Evolutionary conservation across 1,140 invertebrate species (phyloP).

Genomic region (Tetragnatha versicolor): DNA sequence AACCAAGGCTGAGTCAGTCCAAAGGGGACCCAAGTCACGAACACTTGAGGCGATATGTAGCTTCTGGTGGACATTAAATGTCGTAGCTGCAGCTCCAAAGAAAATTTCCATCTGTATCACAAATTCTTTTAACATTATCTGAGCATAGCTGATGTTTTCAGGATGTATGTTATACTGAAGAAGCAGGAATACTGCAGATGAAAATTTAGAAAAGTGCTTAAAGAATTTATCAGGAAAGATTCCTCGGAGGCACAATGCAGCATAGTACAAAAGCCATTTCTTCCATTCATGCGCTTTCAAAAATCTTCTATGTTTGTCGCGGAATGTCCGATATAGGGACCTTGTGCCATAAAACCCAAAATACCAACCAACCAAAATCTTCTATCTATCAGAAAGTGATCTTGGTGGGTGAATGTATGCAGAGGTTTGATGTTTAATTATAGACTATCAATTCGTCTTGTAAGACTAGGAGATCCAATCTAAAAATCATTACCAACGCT

Average conservation of each 20-base stretch:
- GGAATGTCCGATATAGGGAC: no score
- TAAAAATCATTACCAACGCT: constrained; percentile 57
- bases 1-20: neutral
- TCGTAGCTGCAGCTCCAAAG: neutral
- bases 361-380: no score
- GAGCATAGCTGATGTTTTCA: neutral
- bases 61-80: neutral
- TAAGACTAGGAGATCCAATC: constrained; percentile 43
- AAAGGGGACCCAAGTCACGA: constrained; percentile 1
- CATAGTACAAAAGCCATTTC: constrained; percentile 56
- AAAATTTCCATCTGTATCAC: neutral
- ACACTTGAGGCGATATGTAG: neutral
- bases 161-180: neutral
- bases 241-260: neutral
- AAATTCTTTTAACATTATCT: neutral
- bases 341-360: no score
- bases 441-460: constrained; percentile 52
- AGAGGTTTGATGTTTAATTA: constrained; percentile 56
- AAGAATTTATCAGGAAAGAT: neutral
- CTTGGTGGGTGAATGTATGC: constrained; percentile 58
- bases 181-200: neutral
- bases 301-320: no score
- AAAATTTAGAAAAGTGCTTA: neutral
- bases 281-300: constrained; percentile 61
- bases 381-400: constrained; percentile 54